Percentiles rank a stretch among this genome's conserved stretches.
Evolutionary conservation across 2,113 vertebrate genomes (phyloP).

Genomic region (Labeo catla): DNA sequence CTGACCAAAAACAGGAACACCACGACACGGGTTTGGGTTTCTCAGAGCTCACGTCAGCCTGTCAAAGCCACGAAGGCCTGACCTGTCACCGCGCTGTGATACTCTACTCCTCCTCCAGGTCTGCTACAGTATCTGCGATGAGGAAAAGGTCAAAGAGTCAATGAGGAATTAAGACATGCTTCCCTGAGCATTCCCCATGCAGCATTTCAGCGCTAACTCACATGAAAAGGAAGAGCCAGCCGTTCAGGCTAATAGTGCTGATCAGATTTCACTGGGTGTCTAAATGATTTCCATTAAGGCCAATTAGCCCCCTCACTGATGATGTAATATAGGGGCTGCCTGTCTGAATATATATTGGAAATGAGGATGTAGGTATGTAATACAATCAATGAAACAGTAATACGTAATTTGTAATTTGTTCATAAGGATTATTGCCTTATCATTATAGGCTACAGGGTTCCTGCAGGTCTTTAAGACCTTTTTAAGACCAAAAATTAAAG

Average conservation of each 20-base stretch:
- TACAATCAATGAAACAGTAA: not conserved
- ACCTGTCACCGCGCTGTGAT: constrained; percentile 57
- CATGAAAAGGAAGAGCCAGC: constrained; percentile 65
- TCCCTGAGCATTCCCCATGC: constrained; percentile 78
- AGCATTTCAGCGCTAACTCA: constrained; percentile 68
- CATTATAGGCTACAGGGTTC: not conserved
- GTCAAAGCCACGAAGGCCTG: constrained; percentile 75
- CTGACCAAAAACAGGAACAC: constrained; percentile 77
- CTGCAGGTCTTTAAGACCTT: no score
- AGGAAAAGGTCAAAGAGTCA: constrained; percentile 77
- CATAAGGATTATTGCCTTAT: not conserved
- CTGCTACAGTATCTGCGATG: constrained; percentile 73
- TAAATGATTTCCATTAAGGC: constrained; percentile 74
- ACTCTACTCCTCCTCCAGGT: constrained; percentile 65
- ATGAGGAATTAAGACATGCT: constrained; percentile 81
- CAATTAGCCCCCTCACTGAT: constrained; percentile 74
- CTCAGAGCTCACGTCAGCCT: constrained; percentile 71
- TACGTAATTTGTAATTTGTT: not conserved
- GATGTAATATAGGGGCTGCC: constrained; percentile 42
- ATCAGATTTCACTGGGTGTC: constrained; percentile 72
- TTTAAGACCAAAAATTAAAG: not conserved
- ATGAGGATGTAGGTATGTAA: constrained; percentile 36
- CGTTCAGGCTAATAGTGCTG: constrained; percentile 65
- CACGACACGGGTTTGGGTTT: constrained; percentile 77
- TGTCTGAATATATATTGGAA: constrained; percentile 48